A percentile compares a stretch with the other conserved stretches of the same genome.
phyloP scores from a whole-genome alignment of 2,888 invertebrate species.

The Tridacna gigas region DNA sequence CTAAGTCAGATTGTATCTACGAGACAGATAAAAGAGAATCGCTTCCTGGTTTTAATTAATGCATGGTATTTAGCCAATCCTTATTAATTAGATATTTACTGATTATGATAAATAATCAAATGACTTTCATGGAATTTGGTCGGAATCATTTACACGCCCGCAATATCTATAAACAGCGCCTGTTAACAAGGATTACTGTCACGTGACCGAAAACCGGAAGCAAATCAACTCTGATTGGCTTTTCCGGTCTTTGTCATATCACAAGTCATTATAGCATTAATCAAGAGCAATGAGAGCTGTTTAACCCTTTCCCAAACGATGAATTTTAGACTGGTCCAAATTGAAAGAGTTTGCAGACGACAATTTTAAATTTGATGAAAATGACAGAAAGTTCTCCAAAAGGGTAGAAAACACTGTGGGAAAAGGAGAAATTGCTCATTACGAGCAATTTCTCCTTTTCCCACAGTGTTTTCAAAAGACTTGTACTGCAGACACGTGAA shows the following conservation, averaged over 20 bases:
- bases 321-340: no score
- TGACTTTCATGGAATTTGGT: no score
- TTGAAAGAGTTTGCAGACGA: no score
- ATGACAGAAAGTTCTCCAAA: no score
- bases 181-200: neutral
- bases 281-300: neutral
- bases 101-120: no score
- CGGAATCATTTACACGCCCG: no score
- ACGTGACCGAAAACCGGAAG: constrained; percentile 12
- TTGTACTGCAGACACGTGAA: neutral
- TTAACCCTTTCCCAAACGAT: neutral
- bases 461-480: neutral
- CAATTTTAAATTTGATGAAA: no score
- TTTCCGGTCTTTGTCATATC: constrained; percentile 22
- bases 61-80: no score
- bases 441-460: neutral
- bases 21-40: no score
- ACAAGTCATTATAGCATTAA: constrained; percentile 20
- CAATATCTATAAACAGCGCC: neutral
- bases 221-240: constrained; percentile 7
- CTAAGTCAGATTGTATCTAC: no score
- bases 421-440: neutral
- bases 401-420: neutral
- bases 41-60: no score
- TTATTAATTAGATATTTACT: no score